phyloP scores from a whole-genome alignment of 2,888 invertebrate species.

The Argyra leucocephala region DNA sequence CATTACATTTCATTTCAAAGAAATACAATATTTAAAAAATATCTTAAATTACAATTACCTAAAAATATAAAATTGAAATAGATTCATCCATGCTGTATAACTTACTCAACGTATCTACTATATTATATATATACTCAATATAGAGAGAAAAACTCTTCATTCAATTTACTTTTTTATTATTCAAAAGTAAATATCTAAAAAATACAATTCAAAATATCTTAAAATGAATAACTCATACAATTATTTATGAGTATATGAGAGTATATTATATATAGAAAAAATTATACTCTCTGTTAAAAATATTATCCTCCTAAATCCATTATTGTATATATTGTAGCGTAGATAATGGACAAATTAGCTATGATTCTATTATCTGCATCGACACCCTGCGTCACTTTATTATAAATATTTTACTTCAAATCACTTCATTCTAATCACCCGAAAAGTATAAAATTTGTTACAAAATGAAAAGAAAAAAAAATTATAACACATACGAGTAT shows the following conservation, averaged over 20 bases:
- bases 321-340: too few relatives aligned
- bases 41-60: not conserved
- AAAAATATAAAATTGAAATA: too few relatives aligned
- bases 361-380: not conserved
- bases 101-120: too few relatives aligned
- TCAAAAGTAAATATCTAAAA: not conserved
- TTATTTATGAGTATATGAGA: too few relatives aligned
- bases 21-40: not conserved
- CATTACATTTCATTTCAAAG: not conserved
- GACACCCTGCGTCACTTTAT: not conserved
- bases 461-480: not conserved
- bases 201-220: too few relatives aligned
- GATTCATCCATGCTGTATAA: too few relatives aligned
- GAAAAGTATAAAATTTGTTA: not conserved
- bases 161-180: not conserved
- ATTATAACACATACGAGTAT: too few relatives aligned
- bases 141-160: not conserved
- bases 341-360: not conserved
- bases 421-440: not conserved
- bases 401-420: not conserved
- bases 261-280: too few relatives aligned
- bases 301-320: not conserved
- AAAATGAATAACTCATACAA: too few relatives aligned
- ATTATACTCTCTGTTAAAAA: not conserved
- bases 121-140: too few relatives aligned